These are phyloP conservation scores for Pseudotriccus pelzelni DNA, from an alignment of 2,797 vertebrate genomes.

Conservation along the genomic window DNA sequence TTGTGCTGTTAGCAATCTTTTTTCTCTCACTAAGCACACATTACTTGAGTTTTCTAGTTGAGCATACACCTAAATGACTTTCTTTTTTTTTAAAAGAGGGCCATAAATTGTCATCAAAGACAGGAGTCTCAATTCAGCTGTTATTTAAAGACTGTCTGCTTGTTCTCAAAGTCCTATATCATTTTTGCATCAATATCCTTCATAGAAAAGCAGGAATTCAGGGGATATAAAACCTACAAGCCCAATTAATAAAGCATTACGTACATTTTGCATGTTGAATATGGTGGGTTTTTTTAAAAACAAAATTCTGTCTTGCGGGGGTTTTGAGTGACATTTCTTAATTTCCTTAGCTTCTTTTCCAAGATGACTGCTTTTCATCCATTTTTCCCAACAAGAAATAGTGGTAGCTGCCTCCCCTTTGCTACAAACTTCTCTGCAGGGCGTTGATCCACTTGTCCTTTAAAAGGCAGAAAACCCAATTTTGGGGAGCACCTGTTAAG, in stretches of 20 bases:
- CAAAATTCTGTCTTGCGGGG: neutral
- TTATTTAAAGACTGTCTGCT: neutral
- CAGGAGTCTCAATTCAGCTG: neutral
- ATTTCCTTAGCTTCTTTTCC: neutral
- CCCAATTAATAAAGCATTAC: neutral
- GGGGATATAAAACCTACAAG: neutral
- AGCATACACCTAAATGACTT: slow-evolving; percentile 32
- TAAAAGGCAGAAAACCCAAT: neutral
- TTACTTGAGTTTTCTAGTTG: slow-evolving; percentile 34
- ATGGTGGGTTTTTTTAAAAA: neutral
- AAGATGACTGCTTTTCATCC: neutral
- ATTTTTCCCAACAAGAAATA: neutral
- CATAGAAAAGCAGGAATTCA: neutral
- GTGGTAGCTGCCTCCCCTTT: neutral
- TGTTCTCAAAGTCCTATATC: neutral
- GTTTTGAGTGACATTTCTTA: neutral
- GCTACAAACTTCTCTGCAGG: neutral
- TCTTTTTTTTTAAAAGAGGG: neutral
- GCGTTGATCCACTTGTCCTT: neutral
- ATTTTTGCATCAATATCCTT: neutral
- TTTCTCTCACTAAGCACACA: slow-evolving; percentile 3
- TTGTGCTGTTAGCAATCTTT: slow-evolving; percentile 7
- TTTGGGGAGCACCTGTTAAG: slow-evolving; percentile 1
- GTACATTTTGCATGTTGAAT: neutral
- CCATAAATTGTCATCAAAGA: slow-evolving; percentile 32